These are phyloP conservation scores for Cryptoprocta ferox DNA, from an alignment of 2,797 vertebrate genomes.

Conservation along the genomic window DNA sequence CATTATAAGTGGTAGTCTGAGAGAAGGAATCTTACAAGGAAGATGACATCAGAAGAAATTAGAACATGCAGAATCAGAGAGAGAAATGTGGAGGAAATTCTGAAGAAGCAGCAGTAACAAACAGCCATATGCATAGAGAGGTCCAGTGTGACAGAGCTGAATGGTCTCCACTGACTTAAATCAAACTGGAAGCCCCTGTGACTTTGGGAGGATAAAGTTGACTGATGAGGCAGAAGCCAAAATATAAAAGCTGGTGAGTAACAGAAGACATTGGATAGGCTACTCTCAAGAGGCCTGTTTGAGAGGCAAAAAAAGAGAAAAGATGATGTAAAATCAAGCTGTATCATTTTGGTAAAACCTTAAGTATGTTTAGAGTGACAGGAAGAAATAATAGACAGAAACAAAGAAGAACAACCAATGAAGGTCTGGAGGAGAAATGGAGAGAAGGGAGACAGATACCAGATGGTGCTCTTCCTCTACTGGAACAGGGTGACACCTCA, in stretches of 20 bases:
- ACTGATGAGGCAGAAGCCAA: neutral
- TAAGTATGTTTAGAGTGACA: neutral
- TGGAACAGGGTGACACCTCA: neutral
- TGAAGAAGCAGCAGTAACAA: neutral
- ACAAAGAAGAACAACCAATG: neutral
- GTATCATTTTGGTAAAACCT: neutral
- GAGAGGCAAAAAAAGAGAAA: neutral
- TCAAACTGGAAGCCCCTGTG: neutral
- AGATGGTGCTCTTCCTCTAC: neutral
- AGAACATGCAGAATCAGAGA: neutral
- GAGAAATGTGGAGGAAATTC: neutral
- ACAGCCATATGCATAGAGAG: neutral
- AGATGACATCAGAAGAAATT: neutral
- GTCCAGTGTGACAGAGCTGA: neutral
- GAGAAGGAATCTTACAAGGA: neutral
- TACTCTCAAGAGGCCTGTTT: neutral
- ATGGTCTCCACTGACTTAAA: neutral
- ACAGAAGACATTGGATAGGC: neutral
- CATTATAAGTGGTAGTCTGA: neutral
- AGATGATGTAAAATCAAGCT: neutral
- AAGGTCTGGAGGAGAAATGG: neutral
- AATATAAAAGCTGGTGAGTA: neutral
- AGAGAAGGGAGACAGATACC: neutral
- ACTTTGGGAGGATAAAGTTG: neutral
- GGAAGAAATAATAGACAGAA: neutral